These are phyloP conservation scores for Saccostrea glomerata DNA, from an alignment of 1,140 invertebrate genomes.

Conservation along the genomic window DNA sequence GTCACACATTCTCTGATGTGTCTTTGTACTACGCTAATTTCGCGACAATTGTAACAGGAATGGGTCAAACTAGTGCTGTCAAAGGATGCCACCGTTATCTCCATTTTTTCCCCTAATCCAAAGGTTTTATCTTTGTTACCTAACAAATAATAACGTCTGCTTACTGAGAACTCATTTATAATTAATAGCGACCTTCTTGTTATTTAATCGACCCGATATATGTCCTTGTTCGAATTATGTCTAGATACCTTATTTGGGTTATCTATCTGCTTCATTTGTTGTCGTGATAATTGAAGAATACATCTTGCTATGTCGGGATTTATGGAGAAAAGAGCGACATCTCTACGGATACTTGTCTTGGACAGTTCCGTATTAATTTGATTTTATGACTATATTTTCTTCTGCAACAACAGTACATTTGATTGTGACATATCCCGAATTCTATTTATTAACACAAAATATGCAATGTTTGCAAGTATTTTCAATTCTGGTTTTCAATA, in stretches of 20 bases:
- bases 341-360: neutral
- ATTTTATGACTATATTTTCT: no score
- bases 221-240: neutral
- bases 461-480: no score
- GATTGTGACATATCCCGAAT: neutral
- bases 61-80: neutral
- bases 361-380: neutral
- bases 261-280: neutral
- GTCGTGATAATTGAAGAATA: neutral
- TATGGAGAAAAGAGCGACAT: neutral
- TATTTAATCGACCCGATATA: neutral
- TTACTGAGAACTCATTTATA: neutral
- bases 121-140: neutral
- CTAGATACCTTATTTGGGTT: neutral
- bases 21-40: constrained; percentile 21
- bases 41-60: neutral
- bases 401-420: neutral
- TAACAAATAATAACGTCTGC: neutral
- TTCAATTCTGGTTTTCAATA: no score
- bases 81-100: neutral
- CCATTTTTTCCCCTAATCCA: neutral
- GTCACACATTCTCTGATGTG: neutral
- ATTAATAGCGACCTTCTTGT: neutral
- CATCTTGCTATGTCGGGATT: neutral
- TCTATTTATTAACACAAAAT: neutral